Evolutionary conservation across 30 jellyfish, hydroid and myxozoan species (phyloP).

Genomic region (Sanderia malayensis): DNA sequence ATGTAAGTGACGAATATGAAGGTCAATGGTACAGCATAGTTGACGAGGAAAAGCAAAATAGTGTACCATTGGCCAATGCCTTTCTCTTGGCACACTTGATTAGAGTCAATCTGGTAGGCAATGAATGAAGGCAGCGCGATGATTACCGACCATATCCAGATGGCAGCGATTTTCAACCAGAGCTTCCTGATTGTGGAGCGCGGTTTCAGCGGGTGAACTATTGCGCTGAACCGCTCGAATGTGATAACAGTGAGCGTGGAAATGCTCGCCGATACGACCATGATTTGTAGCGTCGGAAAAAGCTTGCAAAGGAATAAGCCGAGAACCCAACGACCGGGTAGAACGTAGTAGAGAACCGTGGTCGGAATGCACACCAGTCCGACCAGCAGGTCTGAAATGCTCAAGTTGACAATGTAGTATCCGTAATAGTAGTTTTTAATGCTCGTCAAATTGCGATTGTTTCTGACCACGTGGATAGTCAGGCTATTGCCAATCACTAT

Average conservation of each 20-base stretch:
- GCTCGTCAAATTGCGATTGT: conserved; percentile 50
- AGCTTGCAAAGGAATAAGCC: conserved; percentile 62
- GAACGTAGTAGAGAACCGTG: conserved; percentile 35
- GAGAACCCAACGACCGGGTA: conserved; percentile 47
- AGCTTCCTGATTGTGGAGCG: conserved; percentile 43
- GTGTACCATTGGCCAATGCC: conserved; percentile 56
- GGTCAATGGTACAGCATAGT: conserved; percentile 53
- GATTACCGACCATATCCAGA: conserved; percentile 68
- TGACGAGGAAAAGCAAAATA: conserved; percentile 47
- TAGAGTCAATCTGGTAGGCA: conserved; percentile 27
- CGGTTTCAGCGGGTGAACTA: conserved; percentile 73
- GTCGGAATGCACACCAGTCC: conserved; percentile 69
- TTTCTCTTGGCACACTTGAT: conserved; percentile 35
- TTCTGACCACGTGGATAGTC: conserved; percentile 55
- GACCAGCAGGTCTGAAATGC: conserved; percentile 64
- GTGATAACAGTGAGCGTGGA: conserved; percentile 65
- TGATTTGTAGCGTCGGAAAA: conserved; percentile 63
- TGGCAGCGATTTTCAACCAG: conserved; percentile 32
- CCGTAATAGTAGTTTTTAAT: conserved; percentile 65
- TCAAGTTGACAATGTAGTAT: conserved; percentile 59
- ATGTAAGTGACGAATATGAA: conserved; percentile 39
- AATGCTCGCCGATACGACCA: conserved; percentile 74
- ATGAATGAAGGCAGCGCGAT: conserved; percentile 57
- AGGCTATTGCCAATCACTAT: conserved; percentile 59
- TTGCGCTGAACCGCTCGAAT: conserved; percentile 61